Percentiles rank a stretch among this genome's conserved stretches.
Conservation (phyloP, 1,140 invertebrate species). For the Drosophila biarmipes region DNA sequence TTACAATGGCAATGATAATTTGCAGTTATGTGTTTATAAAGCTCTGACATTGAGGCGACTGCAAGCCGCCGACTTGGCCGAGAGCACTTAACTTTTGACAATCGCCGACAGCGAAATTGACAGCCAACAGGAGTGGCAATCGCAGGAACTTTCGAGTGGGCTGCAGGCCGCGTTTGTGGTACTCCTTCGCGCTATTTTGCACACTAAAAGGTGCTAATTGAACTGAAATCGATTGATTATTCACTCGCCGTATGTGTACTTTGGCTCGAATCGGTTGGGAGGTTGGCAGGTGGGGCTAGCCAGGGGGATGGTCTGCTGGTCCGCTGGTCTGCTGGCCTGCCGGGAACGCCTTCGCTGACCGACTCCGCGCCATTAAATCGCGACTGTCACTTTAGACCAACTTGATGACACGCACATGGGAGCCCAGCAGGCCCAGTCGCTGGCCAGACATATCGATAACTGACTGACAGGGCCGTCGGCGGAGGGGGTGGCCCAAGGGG, state of each 20-base stretch:
- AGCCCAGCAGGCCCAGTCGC: constrained; percentile 32
- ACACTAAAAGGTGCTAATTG: constrained; percentile 82
- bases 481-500: constrained; percentile 10
- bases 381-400: constrained; percentile 84
- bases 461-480: constrained; percentile 28
- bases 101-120: constrained; percentile 65
- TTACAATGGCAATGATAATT: constrained; percentile 77
- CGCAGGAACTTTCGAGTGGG: constrained; percentile 36
- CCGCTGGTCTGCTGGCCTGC: too few relatives aligned
- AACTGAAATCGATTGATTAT: constrained; percentile 82
- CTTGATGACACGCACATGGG: constrained; percentile 83
- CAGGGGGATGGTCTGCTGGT: constrained; percentile 13
- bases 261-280: not conserved
- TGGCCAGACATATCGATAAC: constrained; percentile 56
- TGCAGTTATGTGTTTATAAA: constrained; percentile 74
- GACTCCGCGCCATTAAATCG: constrained; percentile 79
- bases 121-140: constrained; percentile 39
- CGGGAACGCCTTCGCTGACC: constrained; percentile 60
- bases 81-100: constrained; percentile 78
- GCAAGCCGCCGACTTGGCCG: not conserved
- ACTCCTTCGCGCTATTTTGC: constrained; percentile 74
- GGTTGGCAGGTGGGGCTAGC: not conserved
- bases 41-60: constrained; percentile 66
- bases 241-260: constrained; percentile 47
- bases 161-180: constrained; percentile 36